A percentile compares a stretch with the other conserved stretches of the same genome.
Conservation (phyloP, 1,140 invertebrate species). For the Megalonaias nervosa region DNA sequence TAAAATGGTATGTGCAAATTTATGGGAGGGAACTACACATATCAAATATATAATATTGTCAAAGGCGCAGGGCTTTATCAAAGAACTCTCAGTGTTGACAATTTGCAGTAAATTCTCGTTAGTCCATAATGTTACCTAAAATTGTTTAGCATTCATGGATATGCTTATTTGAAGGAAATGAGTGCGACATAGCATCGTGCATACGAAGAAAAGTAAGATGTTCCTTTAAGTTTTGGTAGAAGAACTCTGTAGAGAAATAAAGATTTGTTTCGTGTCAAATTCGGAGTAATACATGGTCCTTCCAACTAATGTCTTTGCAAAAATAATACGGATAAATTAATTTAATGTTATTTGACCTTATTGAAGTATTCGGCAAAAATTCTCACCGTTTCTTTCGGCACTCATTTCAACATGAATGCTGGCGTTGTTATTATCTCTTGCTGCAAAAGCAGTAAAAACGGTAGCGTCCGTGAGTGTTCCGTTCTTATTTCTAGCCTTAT, state of each 20-base stretch:
- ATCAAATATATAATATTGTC: too few relatives aligned
- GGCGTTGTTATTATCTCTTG: conserved; percentile 15
- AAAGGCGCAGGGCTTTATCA: neutral
- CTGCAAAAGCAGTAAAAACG: conserved; percentile 44
- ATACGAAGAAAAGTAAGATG: neutral
- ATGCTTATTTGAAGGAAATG: neutral
- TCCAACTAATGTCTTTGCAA: too few relatives aligned
- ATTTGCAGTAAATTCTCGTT: neutral
- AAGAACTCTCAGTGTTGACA: neutral
- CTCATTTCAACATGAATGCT: conserved; percentile 31
- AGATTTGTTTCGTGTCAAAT: too few relatives aligned
- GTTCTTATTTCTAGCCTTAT: conserved; percentile 4
- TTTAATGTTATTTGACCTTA: too few relatives aligned
- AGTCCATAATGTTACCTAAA: neutral
- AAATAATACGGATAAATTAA: too few relatives aligned
- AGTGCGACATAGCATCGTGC: neutral
- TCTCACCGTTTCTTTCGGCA: conserved; percentile 23
- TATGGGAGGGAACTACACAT: too few relatives aligned
- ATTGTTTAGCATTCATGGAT: neutral
- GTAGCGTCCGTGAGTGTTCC: conserved; percentile 35
- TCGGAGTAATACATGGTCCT: too few relatives aligned
- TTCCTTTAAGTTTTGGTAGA: too few relatives aligned
- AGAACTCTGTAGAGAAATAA: too few relatives aligned
- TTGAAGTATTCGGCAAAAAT: neutral
- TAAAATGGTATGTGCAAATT: too few relatives aligned